Base-by-base conservation (phyloP, 2,113 vertebrate genomes). In the Felis chaus region DNA sequence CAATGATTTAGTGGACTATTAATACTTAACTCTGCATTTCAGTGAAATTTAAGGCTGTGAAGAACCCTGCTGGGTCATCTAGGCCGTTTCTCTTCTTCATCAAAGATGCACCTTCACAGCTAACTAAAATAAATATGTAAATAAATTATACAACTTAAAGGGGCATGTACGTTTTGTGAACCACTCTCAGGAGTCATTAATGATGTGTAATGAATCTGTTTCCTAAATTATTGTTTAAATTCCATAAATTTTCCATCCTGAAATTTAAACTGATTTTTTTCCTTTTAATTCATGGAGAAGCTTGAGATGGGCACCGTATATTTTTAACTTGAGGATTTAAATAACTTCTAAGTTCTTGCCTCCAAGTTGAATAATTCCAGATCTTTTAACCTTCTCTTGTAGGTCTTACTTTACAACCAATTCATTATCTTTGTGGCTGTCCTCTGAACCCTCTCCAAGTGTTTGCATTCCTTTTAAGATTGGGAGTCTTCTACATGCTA, bases 371-470 rank as follows among this genome's bases (percentile, higher is more conserved):
- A 97, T 98, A 93, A 98, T 97, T 97, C 97, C 86, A 93, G 97
- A 95, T 98, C 97, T 96, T 96, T 98, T 97, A 96, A 97, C 98
- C 97, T 98, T 97, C 96, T 81, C 98, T 97, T 97, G 97, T 97
- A 98, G 97, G 97, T 97, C 97, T 98, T 95, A 92, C 94, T 97
- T 97, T 98, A 97, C 97, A 98, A 96, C 95, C 96, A 92, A 98
- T 98, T 95, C 97, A 96, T 98, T 98, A 98, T 98, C 97, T 96
- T 94, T 89, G 97, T 94, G 87, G 92, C 89, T 96, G 95, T 97
- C 98, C 96, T 98, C 96, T 97, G 97, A 97, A 97, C 96, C 27
- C 76, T 95, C 87, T 92, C 95, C 92, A 90, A 91, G 92, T 97
- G 92, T 95, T 96, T 95, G 96, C 97, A 97, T 97, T 96, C 95